Conservation (phyloP, 1,140 invertebrate genomes). For the Musca domestica region DNA sequence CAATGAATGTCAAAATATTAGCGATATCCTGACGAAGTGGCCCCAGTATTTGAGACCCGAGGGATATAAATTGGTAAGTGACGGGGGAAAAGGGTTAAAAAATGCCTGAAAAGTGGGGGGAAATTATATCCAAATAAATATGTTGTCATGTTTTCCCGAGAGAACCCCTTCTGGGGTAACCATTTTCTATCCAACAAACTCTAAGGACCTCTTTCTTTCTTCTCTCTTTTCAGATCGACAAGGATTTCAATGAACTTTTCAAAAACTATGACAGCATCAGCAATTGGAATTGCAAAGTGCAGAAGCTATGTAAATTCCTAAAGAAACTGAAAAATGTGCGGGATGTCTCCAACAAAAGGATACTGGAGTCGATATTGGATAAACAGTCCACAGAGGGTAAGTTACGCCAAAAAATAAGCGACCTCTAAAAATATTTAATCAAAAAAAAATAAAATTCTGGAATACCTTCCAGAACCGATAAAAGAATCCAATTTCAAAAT, state of each 20-base stretch:
- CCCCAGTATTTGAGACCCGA: background rate
- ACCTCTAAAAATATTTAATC: too few relatives aligned
- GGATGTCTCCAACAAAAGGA: background rate
- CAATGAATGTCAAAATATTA: background rate
- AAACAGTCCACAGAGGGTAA: too few relatives aligned
- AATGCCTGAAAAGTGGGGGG: background rate
- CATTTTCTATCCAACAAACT: too few relatives aligned
- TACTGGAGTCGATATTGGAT: background rate
- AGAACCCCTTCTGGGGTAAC: background rate
- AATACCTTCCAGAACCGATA: background rate
- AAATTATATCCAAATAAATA: too few relatives aligned
- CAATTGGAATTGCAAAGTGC: too few relatives aligned
- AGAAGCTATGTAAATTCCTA: background rate
- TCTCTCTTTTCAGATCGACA: background rate
- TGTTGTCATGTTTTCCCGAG: background rate
- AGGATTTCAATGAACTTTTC: background rate
- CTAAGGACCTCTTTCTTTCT: too few relatives aligned
- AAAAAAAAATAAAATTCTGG: too few relatives aligned
- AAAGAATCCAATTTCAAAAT: background rate
- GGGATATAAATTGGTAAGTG: conserved; percentile 1
- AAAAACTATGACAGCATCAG: too few relatives aligned
- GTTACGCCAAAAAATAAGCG: too few relatives aligned
- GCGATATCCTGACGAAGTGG: background rate
- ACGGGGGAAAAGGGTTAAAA: background rate
- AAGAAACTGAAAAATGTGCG: background rate